A percentile compares a stretch with the other conserved stretches of the same genome.
These are phyloP conservation scores for Phortica magna DNA, from an alignment of 2,888 invertebrate species.

Conservation along the genomic window DNA sequence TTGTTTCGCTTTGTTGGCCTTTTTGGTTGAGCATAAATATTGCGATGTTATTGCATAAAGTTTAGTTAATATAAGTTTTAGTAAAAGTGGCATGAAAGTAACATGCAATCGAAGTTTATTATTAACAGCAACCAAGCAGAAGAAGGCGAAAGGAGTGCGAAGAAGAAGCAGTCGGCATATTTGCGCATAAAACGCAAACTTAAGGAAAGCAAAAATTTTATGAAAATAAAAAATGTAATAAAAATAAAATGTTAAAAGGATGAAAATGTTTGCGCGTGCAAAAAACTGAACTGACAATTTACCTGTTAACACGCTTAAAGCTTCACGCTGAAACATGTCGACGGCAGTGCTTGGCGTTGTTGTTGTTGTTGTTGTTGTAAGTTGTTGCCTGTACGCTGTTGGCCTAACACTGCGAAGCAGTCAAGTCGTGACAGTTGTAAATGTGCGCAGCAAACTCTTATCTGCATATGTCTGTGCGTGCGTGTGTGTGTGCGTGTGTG, in stretches of 20 bases:
- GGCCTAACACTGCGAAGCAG: constrained; percentile 7
- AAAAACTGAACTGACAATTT: constrained; percentile 55
- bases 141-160: too few relatives aligned
- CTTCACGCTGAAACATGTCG: neutral
- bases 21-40: neutral
- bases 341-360: neutral
- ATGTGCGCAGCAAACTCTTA: neutral
- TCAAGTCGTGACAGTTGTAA: neutral
- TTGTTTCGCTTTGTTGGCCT: neutral
- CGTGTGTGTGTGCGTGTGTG: neutral
- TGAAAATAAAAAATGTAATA: neutral
- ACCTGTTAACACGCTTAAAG: constrained; percentile 20
- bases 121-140: neutral
- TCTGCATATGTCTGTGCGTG: neutral
- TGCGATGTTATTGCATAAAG: constrained; percentile 1
- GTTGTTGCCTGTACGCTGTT: neutral
- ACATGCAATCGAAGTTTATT: neutral
- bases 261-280: neutral
- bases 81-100: neutral
- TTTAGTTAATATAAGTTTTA: neutral
- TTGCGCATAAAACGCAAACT: too few relatives aligned
- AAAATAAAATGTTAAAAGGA: neutral
- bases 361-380: constrained; percentile 18
- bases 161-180: neutral
- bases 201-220: too few relatives aligned